These are phyloP conservation scores for Paralvinella palmiformis DNA, from an alignment of 1,140 invertebrate species.

Conservation along the genomic window DNA sequence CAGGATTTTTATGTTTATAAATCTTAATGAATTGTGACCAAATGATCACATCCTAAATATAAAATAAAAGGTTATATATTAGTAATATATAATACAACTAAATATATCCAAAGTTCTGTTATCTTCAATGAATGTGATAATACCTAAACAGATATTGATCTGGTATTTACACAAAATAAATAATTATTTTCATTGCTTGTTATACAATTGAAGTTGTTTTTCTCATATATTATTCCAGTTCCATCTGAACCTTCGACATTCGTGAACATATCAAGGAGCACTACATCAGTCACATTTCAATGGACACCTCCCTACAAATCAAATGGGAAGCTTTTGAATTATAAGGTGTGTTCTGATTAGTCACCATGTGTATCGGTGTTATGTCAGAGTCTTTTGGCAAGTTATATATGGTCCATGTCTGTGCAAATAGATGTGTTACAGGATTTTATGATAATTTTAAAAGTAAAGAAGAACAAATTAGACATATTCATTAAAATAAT, in stretches of 20 bases:
- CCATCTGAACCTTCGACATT: conserved; percentile 8
- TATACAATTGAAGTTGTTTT: background rate
- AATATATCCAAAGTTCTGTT: background rate
- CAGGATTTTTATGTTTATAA: too few species aligned
- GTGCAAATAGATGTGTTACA: background rate
- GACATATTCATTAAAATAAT: too few species aligned
- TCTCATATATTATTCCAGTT: conserved; percentile 1
- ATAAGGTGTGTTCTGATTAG: background rate
- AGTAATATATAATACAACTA: background rate
- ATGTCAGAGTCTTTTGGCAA: background rate
- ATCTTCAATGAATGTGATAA: background rate
- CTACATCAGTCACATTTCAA: background rate
- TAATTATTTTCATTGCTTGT: background rate
- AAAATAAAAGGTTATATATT: background rate
- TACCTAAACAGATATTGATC: background rate
- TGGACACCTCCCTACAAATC: conserved; percentile 5
- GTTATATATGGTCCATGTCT: background rate
- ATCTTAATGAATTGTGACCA: too few species aligned
- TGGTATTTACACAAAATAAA: background rate
- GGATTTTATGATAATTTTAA: background rate
- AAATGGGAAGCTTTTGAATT: conserved; percentile 9
- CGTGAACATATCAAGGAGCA: conserved; percentile 10
- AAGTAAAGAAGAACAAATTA: background rate
- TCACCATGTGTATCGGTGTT: background rate
- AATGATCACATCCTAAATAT: too few species aligned